These are phyloP conservation scores for Lordiphosa stackelbergi DNA, from an alignment of 1,140 invertebrate species.

Conservation along the genomic window DNA sequence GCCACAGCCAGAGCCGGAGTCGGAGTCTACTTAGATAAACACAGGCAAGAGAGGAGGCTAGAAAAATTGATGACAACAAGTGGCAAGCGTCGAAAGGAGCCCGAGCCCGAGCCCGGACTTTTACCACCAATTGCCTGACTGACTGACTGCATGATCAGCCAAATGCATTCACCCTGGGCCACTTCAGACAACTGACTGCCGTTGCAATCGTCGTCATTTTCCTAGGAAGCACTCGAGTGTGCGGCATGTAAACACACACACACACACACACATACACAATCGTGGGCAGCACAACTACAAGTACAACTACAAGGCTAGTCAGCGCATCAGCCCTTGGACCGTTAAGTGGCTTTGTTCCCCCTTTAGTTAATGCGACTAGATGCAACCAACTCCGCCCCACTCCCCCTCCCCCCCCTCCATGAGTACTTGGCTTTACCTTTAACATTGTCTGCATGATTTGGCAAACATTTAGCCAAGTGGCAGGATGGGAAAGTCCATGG, in stretches of 20 bases:
- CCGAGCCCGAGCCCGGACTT: constrained; percentile 18
- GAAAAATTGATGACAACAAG: constrained; percentile 72
- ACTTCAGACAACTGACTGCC: constrained; percentile 50
- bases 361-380: constrained; percentile 25
- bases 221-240: constrained; percentile 68
- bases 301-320: constrained; percentile 61
- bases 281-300: constrained; percentile 17
- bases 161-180: constrained; percentile 46
- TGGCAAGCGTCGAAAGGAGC: constrained; percentile 68
- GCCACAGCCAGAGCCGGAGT: not conserved
- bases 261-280: not conserved
- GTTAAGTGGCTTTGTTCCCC: constrained; percentile 69
- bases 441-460: constrained; percentile 68
- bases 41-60: constrained; percentile 26
- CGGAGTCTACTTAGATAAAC: constrained; percentile 17
- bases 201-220: constrained; percentile 57
- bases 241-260: constrained; percentile 53
- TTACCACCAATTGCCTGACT: constrained; percentile 47
- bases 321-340: constrained; percentile 42
- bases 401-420: not conserved
- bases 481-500: too few relatives aligned
- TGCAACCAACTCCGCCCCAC: not conserved
- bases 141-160: constrained; percentile 61
- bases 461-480: constrained; percentile 30
- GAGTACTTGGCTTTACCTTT: not conserved